Evolutionary conservation across 2,797 vertebrate species (phyloP).

Genomic region (Chloroceryle amazona): DNA sequence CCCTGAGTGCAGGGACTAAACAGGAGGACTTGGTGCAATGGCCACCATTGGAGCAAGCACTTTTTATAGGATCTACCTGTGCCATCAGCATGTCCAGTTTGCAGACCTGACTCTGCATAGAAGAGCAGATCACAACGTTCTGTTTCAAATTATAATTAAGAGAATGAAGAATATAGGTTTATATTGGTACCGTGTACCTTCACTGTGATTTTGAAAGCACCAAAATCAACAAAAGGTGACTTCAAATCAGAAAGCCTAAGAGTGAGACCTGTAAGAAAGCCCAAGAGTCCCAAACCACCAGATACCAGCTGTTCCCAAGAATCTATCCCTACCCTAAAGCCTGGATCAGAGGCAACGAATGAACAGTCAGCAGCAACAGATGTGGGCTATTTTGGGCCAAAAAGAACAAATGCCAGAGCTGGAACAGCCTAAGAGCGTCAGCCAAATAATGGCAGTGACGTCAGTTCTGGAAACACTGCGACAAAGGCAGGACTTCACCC

Average conservation of each 20-base stretch:
- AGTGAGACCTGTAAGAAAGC: background rate
- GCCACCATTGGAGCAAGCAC: fast-evolving
- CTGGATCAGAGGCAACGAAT: background rate
- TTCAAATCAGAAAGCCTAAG: background rate
- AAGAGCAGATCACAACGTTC: background rate
- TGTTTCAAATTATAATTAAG: background rate
- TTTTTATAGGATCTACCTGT: background rate
- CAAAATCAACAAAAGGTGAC: background rate
- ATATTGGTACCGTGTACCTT: background rate
- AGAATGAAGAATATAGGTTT: background rate
- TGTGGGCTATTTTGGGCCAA: background rate
- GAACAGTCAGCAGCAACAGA: background rate
- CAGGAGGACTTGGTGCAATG: background rate
- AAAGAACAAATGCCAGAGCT: background rate
- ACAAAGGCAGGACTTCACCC: background rate
- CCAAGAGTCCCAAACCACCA: background rate
- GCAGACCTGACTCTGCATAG: background rate
- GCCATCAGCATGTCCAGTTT: background rate
- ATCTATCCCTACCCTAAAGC: background rate
- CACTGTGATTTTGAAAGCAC: background rate
- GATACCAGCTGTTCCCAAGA: background rate
- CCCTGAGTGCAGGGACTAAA: background rate
- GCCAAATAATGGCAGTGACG: background rate
- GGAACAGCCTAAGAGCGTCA: fast-evolving
- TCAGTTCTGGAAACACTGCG: background rate